Evolutionary conservation across 37 sponge, comb jelly and placozoan genomes (phyloP).

Genomic region (Diacarnus erythraeanus): DNA sequence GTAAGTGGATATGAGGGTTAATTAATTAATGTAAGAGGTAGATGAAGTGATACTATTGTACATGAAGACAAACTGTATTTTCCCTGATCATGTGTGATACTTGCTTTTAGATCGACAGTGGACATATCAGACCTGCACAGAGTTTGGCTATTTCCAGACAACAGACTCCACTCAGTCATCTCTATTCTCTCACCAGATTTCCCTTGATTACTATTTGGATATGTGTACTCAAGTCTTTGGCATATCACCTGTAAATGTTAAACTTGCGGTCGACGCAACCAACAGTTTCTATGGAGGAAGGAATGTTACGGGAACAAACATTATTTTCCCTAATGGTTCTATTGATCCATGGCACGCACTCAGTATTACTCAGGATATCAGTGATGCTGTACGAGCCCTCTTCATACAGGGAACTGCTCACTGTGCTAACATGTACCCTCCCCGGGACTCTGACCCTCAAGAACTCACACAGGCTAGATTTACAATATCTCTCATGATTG

Average conservation of each 20-base stretch:
- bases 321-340: constrained; percentile 92
- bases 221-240: constrained; percentile 64
- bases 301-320: constrained; percentile 60
- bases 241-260: constrained; percentile 13
- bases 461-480: constrained; percentile 51
- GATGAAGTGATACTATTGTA: no score
- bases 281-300: constrained; percentile 74
- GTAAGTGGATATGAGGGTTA: no score
- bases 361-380: constrained; percentile 34
- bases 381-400: constrained; percentile 26
- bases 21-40: no score
- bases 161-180: constrained; percentile 64
- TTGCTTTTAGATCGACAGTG: constrained; percentile 67
- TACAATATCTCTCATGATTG: constrained; percentile 10
- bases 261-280: constrained; percentile 34
- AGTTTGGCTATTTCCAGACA: constrained; percentile 93
- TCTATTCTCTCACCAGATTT: constrained; percentile 59
- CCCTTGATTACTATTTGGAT: constrained; percentile 44
- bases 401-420: constrained; percentile 88
- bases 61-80: neutral
- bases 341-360: constrained; percentile 94
- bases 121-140: constrained; percentile 85
- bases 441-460: constrained; percentile 36
- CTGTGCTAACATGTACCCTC: constrained; percentile 96
- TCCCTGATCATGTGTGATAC: no score